Evolutionary conservation across 2,113 vertebrate species (phyloP).

Genomic region (Malurus cyaneus): DNA sequence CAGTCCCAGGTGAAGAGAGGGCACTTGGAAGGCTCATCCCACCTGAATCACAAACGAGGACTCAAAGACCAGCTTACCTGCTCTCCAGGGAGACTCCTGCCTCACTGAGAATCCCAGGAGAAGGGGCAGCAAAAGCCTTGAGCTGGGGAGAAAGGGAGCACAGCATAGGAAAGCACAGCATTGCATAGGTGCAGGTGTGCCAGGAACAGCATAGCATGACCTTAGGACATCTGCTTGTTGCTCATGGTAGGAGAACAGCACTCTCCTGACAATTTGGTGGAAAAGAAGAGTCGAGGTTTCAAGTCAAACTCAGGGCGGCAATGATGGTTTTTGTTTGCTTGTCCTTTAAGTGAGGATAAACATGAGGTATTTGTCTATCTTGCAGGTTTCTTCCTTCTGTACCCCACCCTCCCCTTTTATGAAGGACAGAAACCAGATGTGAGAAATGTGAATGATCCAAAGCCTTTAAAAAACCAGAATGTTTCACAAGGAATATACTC

Average conservation of each 20-base stretch:
- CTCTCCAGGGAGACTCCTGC: background rate
- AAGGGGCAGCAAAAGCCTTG: background rate
- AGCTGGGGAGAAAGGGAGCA: background rate
- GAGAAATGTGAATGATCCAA: background rate
- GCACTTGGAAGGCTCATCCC: background rate
- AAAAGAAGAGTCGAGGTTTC: background rate
- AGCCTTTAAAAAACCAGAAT: background rate
- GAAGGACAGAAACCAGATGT: slow-evolving; percentile 2
- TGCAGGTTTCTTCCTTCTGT: background rate
- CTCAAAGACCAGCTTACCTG: background rate
- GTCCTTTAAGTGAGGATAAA: background rate
- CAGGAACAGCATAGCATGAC: background rate
- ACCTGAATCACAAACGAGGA: rapidly evolving
- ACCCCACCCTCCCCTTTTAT: background rate
- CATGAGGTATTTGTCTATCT: background rate
- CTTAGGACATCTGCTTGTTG: background rate
- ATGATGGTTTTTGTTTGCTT: background rate
- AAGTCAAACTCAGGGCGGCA: background rate
- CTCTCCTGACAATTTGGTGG: background rate
- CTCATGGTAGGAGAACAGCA: background rate
- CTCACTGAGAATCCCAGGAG: background rate
- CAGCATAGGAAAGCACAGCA: background rate
- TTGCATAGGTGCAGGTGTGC: background rate
- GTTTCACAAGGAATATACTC: background rate
- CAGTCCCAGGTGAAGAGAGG: background rate